Evolutionary conservation across 1,140 invertebrate species (phyloP).

Genomic region (Hyles euphorbiae): DNA sequence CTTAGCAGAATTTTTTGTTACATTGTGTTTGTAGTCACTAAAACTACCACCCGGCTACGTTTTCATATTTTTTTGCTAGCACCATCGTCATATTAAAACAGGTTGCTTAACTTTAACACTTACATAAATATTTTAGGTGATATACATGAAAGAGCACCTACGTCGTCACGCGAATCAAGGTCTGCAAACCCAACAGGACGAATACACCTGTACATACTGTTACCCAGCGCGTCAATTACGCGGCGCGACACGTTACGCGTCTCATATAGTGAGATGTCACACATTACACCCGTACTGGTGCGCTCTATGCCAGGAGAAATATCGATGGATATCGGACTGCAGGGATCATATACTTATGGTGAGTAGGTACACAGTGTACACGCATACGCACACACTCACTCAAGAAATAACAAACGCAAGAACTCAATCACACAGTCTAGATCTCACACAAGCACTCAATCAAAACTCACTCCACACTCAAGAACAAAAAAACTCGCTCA

Average conservation of each 20-base stretch:
- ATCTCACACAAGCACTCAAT: no score
- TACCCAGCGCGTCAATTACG: not conserved
- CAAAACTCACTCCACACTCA: no score
- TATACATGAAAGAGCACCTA: not conserved
- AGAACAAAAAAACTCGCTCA: no score
- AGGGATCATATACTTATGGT: slow-evolving; percentile 5
- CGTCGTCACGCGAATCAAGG: not conserved
- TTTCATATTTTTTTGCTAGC: no score
- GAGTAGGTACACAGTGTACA: not conserved
- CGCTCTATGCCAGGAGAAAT: not conserved
- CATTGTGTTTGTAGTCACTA: no score
- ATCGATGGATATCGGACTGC: not conserved
- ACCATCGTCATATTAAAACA: no score
- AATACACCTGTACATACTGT: not conserved
- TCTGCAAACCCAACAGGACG: not conserved
- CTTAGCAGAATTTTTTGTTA: no score
- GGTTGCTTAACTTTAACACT: no score
- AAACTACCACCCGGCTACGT: no score
- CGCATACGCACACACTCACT: not conserved
- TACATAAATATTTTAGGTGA: not conserved
- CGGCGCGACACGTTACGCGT: not conserved
- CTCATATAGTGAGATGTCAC: not conserved
- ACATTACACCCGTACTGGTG: not conserved
- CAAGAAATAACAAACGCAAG: no score
- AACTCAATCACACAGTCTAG: no score